A percentile compares a stretch with the other conserved stretches of the same genome.
These are phyloP conservation scores for Chaetoderma sp. DNA, from an alignment of 2,888 invertebrate species.

Conservation along the genomic window DNA sequence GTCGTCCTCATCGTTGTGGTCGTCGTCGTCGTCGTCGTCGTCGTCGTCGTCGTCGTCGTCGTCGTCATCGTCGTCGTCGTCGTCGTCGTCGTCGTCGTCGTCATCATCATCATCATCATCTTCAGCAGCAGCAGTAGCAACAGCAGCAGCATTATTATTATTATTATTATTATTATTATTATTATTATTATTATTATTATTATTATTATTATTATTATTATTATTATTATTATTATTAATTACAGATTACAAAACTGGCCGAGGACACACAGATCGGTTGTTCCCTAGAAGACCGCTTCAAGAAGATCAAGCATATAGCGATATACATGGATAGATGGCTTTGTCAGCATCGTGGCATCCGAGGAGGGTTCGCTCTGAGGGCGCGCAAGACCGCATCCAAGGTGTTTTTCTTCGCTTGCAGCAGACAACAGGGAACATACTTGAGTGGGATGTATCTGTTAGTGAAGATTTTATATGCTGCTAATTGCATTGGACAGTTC, in stretches of 20 bases:
- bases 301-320: conserved; percentile 52
- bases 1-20: background rate
- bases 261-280: conserved; percentile 56
- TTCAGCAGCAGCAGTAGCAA: too few relatives aligned
- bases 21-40: background rate
- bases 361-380: conserved; percentile 51
- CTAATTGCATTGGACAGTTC: conserved; percentile 56
- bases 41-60: background rate
- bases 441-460: conserved; percentile 59
- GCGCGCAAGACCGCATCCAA: conserved; percentile 50
- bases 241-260: too few relatives aligned
- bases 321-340: conserved; percentile 58
- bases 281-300: conserved; percentile 47
- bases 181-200: too few relatives aligned
- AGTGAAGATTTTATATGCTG: conserved; percentile 50
- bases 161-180: too few relatives aligned
- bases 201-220: too few relatives aligned
- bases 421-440: conserved; percentile 58
- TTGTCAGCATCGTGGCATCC: conserved; percentile 54
- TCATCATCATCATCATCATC: background rate
- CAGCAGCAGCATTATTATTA: too few relatives aligned
- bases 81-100: background rate
- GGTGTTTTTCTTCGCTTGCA: conserved; percentile 53
- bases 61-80: background rate
- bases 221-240: too few relatives aligned